phyloP scores from a whole-genome alignment of 2,888 invertebrate genomes.

The Idaea straminata region DNA sequence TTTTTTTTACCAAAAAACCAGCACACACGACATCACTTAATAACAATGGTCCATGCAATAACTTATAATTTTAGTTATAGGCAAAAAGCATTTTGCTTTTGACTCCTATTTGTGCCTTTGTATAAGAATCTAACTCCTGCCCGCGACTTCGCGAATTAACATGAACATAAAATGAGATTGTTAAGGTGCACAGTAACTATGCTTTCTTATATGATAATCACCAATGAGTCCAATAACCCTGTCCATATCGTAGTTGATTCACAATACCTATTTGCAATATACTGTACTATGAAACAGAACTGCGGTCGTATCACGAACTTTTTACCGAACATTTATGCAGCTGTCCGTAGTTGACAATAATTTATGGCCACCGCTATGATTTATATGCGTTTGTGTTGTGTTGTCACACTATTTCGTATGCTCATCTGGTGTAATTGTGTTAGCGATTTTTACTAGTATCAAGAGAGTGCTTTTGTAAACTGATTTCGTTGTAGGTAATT shows the following conservation, averaged over 20 bases:
- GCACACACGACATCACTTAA: too few species aligned
- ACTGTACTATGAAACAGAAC: not conserved
- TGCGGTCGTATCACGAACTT: not conserved
- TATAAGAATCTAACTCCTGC: too few species aligned
- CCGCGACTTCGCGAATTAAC: too few species aligned
- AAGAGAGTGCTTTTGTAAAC: not conserved
- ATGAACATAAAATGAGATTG: too few species aligned
- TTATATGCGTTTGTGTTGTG: not conserved
- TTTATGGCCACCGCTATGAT: not conserved
- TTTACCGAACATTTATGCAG: not conserved
- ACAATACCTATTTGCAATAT: not conserved
- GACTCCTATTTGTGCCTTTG: too few species aligned
- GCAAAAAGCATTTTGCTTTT: too few species aligned
- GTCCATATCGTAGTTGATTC: not conserved
- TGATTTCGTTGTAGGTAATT: not conserved
- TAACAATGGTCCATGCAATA: too few species aligned
- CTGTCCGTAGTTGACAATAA: not conserved
- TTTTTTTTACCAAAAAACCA: too few species aligned
- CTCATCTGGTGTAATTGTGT: slow-evolving; percentile 8
- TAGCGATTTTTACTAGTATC: not conserved
- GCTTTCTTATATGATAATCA: too few species aligned
- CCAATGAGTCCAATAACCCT: not conserved
- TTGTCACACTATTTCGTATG: not conserved
- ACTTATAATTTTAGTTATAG: too few species aligned
- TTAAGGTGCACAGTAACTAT: too few species aligned